A percentile compares a stretch with the other conserved stretches of the same genome.
phyloP scores from a whole-genome alignment of 2,888 invertebrate species.

The Allolobophora icterica region DNA sequence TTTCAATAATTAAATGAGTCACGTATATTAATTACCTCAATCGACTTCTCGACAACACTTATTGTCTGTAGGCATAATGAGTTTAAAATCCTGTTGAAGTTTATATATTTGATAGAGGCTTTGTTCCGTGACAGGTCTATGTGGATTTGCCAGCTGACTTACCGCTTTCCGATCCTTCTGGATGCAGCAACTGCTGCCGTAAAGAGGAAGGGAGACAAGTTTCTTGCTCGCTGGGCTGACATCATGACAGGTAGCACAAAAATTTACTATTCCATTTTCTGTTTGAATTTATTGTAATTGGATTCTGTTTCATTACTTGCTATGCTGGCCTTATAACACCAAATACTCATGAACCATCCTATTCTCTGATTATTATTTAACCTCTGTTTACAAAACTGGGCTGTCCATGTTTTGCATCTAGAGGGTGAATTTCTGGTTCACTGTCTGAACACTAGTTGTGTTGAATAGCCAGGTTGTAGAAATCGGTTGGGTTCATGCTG shows the following conservation, averaged over 20 bases:
- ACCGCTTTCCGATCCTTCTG: slow-evolving; percentile 55
- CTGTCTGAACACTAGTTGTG: too few species aligned
- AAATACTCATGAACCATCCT: background rate
- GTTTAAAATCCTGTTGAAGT: background rate
- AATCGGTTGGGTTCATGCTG: too few species aligned
- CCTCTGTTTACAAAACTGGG: too few species aligned
- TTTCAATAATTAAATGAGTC: too few species aligned
- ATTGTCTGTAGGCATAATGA: background rate
- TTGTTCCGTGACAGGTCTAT: slow-evolving; percentile 40
- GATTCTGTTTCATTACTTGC: too few species aligned
- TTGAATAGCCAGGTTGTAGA: too few species aligned
- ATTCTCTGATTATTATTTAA: too few species aligned
- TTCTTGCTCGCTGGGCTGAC: slow-evolving; percentile 57
- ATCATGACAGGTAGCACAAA: slow-evolving; percentile 56
- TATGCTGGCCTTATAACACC: too few species aligned
- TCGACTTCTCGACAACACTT: background rate
- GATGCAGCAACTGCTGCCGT: slow-evolving; percentile 59
- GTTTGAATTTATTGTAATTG: slow-evolving; percentile 32
- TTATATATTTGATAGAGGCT: background rate
- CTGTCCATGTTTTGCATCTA: too few species aligned
- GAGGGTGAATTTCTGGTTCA: too few species aligned
- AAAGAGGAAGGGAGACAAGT: slow-evolving; percentile 54
- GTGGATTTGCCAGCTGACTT: slow-evolving; percentile 52
- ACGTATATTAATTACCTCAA: too few species aligned
- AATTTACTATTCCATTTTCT: background rate